phyloP scores from a whole-genome alignment of 2,888 invertebrate species.

The Barypeithes pellucidus region DNA sequence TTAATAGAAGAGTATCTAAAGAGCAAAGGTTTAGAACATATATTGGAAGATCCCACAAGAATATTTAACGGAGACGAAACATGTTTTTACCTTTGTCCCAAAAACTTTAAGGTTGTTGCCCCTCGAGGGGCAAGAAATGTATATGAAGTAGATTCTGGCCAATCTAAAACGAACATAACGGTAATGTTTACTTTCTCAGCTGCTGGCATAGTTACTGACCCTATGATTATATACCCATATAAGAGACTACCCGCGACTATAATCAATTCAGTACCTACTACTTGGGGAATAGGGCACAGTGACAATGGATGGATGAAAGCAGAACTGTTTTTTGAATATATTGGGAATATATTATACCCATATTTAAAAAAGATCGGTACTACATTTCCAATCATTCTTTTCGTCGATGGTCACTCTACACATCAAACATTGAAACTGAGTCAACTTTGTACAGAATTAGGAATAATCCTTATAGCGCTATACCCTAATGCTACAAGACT shows the following conservation, averaged over 20 bases:
- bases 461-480: too few species aligned
- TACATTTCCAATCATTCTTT: too few species aligned
- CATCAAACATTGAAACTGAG: too few species aligned
- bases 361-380: too few species aligned
- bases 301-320: conserved; percentile 45
- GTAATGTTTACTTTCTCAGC: conserved; percentile 54
- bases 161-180: conserved; percentile 51
- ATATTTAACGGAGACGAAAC: conserved; percentile 58
- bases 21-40: conserved; percentile 27
- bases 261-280: conserved; percentile 26
- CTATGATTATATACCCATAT: conserved; percentile 46
- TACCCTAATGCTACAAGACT: too few species aligned
- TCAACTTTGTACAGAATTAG: too few species aligned
- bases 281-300: conserved; percentile 45
- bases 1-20: conserved; percentile 6
- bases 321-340: background rate
- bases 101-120: conserved; percentile 51
- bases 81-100: conserved; percentile 51
- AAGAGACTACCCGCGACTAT: conserved; percentile 32
- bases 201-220: conserved; percentile 38
- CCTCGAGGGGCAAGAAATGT: conserved; percentile 51
- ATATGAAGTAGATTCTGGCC: conserved; percentile 50
- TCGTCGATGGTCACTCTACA: too few species aligned
- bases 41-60: conserved; percentile 52
- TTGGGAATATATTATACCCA: too few species aligned